Conservation (phyloP, 2,113 vertebrate species). For the Saguinus midas region DNA sequence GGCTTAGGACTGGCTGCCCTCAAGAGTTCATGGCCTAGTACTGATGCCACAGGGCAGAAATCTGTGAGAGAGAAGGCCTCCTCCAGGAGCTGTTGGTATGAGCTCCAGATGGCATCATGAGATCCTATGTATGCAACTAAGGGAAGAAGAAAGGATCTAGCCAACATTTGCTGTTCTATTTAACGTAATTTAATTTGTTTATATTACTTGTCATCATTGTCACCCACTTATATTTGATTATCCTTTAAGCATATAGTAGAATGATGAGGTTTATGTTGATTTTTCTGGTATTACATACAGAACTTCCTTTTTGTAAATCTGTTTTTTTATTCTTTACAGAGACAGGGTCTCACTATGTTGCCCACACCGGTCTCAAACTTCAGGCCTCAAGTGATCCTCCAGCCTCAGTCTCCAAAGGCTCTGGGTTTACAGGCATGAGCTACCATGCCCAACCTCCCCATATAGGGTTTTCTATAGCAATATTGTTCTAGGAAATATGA, state of each 20-base stretch:
- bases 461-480: neutral
- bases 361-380: no score
- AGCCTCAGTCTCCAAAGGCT: no score
- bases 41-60: neutral
- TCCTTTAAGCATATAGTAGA: neutral
- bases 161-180: neutral
- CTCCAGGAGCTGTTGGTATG: neutral
- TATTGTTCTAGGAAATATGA: neutral
- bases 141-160: neutral
- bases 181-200: neutral
- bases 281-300: neutral
- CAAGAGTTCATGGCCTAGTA: neutral
- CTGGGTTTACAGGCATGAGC: no score
- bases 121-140: neutral
- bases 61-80: neutral
- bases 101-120: neutral
- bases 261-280: neutral
- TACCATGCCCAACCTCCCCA: no score
- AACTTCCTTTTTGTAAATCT: no score
- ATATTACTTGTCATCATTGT: neutral
- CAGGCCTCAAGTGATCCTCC: no score
- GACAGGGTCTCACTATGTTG: no score
- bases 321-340: no score
- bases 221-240: neutral
- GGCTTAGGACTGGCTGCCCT: neutral